Evolutionary conservation across 2,888 invertebrate species (phyloP).

Genomic region (Panopea generosa): DNA sequence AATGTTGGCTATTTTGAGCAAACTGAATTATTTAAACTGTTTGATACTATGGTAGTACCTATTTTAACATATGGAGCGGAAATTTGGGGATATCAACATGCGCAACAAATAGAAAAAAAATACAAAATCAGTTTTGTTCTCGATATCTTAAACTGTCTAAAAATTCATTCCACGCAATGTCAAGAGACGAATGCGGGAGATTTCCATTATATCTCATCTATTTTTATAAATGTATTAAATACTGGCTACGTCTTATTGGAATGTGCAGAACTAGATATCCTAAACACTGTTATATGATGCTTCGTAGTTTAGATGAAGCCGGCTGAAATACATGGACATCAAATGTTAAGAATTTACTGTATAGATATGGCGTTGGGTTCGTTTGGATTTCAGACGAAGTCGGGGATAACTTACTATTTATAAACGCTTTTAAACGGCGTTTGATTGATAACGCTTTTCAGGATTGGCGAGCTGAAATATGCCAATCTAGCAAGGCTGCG

Average conservation of each 20-base stretch:
- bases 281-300: conserved; percentile 3
- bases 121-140: conserved; percentile 5
- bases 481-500: too few relatives aligned
- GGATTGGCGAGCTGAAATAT: too few relatives aligned
- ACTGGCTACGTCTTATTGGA: conserved; percentile 6
- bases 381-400: conserved; percentile 14
- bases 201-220: conserved; percentile 1
- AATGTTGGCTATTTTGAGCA: neutral
- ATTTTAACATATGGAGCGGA: neutral
- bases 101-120: neutral
- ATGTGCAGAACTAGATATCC: neutral
- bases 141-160: neutral
- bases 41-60: neutral
- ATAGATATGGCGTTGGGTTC: neutral
- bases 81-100: conserved; percentile 6
- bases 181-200: conserved; percentile 2
- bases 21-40: neutral
- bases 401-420: neutral
- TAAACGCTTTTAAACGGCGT: neutral
- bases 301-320: too few relatives aligned
- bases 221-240: conserved; percentile 6
- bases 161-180: neutral
- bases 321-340: too few relatives aligned
- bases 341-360: neutral
- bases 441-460: too few relatives aligned